Evolutionary conservation across 1,140 invertebrate species (phyloP), one percentile per base, ranked within the genome.

Genomic region (Philopotamus ludificatus): DNA sequence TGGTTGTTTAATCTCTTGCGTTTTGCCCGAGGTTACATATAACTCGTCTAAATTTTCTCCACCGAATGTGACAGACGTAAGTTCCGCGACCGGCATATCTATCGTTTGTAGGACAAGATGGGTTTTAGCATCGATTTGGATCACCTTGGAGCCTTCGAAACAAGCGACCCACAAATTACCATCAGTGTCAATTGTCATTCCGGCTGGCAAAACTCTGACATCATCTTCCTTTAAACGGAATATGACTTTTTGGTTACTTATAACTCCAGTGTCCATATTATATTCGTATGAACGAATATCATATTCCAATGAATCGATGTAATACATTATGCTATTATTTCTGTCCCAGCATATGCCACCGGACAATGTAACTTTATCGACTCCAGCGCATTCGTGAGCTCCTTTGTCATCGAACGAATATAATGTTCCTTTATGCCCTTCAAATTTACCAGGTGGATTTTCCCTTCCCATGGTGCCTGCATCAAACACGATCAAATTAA

Each of bases 21-120:
- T 74, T 3, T 66, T 73, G 0, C 87, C 86, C 0, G 85, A 85
- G 0, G 92, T 94, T 7, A 93, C 89, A 72, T 86, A 94, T 1
- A 94, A 76, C 54, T 86, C 83, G 71, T 91, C 87, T 20, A 90
- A 75, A 72, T 89, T 82, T 0, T 84, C 78, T 2, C 92, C 92
- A 9, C 92, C 93, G 74, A 90, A 95, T 58, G 87, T 86, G 0
- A 84, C 86, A 0, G 91, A 93, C 0, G 92, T 94, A 3, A 91
- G 85, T 72, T 89, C 85, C 57, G 82, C 79, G 1, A 86, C 85
- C 7, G 90, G 91, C 8, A 91, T 79, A 1, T 83, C 71, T 0
- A 92, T 71, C 26, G 76, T 78, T 57, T 81, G 76, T 1, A 90
- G 70, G 1, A 89, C 63, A 63, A 81, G 75, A 12, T 77, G 66